Evolutionary conservation across 2,888 invertebrate species (phyloP), one percentile per base, ranked within the genome.

Genomic region (Tupiocoris notatus): DNA sequence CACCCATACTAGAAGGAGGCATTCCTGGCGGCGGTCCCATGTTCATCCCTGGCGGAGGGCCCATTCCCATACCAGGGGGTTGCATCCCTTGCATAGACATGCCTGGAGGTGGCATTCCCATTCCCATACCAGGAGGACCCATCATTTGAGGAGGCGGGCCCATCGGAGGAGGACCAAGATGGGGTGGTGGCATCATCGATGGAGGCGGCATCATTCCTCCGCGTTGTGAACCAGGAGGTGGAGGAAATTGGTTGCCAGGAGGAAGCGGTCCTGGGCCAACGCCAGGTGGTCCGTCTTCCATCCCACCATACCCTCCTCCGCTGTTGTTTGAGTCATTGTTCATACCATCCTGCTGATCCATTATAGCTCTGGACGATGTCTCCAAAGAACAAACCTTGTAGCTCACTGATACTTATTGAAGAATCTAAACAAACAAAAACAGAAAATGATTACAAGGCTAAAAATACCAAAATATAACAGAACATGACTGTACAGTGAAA

Each of bases 231-330:
- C n/a, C n/a, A 17, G 66, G 74, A 62, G 77, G 25, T 1, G 74
- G 56, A 39, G 58, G 68, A 20, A 76, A 73, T 57, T 76, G 76
- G 61, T 75, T 75, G 62, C 78, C 77, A 62, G 79, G 79, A 18
- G 79, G 79, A 9, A 78, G 79, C 17, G 77, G 73, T 18, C 77
- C 66, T 18, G 78, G 77, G 17, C 74, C 78, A 57, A 78, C 78
- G 17, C 78, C 78, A n/a, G 78, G 78, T 57, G 78, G 78, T 20
- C 73, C 73, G 21, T 73, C 73, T 39, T 62, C 73, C 61, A 73
- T 73, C 39, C 39, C 39, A 12, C 39, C 39, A 12, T 39, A 39
- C 6, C 39, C 39, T 7, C 39, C 39, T 12, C 39, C 39, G 12
- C 39, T 39, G 39, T 39, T 39, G 12, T 12, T 39, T 3, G 39